Evolutionary conservation across 2,797 vertebrate species (phyloP).

Genomic region (Botia kubotai): DNA sequence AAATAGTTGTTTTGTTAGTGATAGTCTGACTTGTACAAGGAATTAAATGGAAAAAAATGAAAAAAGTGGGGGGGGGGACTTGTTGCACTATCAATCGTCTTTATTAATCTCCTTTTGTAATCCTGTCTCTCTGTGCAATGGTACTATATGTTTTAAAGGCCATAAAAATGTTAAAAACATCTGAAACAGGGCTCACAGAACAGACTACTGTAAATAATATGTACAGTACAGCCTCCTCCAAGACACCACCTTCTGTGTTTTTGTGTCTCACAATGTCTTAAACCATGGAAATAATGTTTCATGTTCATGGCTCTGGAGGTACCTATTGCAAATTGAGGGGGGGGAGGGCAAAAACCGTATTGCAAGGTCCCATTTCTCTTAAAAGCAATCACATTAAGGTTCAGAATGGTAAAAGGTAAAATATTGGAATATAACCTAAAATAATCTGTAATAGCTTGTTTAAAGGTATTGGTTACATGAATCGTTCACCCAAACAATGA

Average conservation of each 20-base stretch:
- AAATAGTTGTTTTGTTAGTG: slow-evolving; percentile 70
- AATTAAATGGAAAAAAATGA: slow-evolving; percentile 21
- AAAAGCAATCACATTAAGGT: slow-evolving; percentile 31
- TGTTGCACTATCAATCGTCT: slow-evolving; percentile 68
- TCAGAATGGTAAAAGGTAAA: not conserved
- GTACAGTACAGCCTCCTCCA: slow-evolving; percentile 51
- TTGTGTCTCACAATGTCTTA: slow-evolving; percentile 3
- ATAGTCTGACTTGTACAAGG: slow-evolving; percentile 64
- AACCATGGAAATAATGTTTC: slow-evolving; percentile 17
- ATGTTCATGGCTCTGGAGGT: slow-evolving; percentile 21
- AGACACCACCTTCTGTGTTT: slow-evolving; percentile 5
- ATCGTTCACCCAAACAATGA: not conserved
- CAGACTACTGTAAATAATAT: slow-evolving; percentile 25
- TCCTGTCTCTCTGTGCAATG: slow-evolving; percentile 60
- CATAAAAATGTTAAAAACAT: not conserved
- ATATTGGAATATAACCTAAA: not conserved
- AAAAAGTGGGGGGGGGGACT: not conserved
- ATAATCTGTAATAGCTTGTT: not conserved
- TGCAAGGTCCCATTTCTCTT: not conserved
- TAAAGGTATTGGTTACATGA: not conserved
- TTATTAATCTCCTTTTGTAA: slow-evolving; percentile 67
- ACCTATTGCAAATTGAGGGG: slow-evolving; percentile 13
- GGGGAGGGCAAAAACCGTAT: slow-evolving; percentile 68
- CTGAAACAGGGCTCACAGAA: not conserved
- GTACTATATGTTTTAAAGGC: slow-evolving; percentile 44